These are phyloP conservation scores for Stegodyphus dumicola DNA, from an alignment of 1,140 invertebrate genomes.

Conservation along the genomic window DNA sequence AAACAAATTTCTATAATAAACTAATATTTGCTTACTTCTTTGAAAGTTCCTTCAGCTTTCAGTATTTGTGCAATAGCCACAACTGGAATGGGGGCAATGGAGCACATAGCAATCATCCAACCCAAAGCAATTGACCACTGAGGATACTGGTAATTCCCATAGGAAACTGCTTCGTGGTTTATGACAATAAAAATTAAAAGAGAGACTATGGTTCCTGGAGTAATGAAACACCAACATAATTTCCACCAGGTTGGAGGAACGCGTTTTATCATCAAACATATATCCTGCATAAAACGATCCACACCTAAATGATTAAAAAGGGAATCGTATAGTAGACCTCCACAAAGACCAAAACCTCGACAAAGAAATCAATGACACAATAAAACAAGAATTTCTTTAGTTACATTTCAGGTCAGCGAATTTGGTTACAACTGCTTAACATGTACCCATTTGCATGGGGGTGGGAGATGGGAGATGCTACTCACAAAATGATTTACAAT, in stretches of 20 bases:
- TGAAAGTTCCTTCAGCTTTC: conserved; percentile 30
- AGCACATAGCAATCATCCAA: conserved; percentile 74
- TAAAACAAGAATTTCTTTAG: too few species aligned
- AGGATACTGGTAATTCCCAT: conserved; percentile 73
- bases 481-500: neutral
- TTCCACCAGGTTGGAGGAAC: conserved; percentile 53
- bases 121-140: conserved; percentile 81
- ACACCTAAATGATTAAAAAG: conserved; percentile 29
- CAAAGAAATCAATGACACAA: too few species aligned
- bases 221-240: conserved; percentile 56
- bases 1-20: too few species aligned
- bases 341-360: too few species aligned
- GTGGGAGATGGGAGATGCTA: neutral
- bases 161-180: conserved; percentile 38
- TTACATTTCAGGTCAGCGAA: too few species aligned
- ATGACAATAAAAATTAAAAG: conserved; percentile 32
- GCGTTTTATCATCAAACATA: conserved; percentile 54
- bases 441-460: too few species aligned
- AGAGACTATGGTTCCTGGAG: conserved; percentile 22
- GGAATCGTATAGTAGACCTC: too few species aligned
- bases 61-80: conserved; percentile 11
- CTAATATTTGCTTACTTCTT: conserved; percentile 7
- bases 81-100: conserved; percentile 50
- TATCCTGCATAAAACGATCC: conserved; percentile 60
- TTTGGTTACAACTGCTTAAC: too few species aligned